Conservation (phyloP, 2,888 invertebrate genomes). For the Megaustenia siamemsis region DNA sequence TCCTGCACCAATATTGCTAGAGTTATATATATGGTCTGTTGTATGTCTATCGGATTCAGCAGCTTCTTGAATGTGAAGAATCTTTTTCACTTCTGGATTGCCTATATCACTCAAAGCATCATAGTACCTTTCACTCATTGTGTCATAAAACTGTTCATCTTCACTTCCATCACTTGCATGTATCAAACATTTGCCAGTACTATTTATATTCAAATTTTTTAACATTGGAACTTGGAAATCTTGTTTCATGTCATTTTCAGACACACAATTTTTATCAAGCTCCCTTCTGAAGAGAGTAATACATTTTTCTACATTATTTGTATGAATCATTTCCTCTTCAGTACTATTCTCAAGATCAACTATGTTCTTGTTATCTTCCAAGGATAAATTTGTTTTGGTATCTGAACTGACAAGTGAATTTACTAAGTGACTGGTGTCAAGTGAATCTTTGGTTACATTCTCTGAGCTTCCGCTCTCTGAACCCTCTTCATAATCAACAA, state of each 20-base stretch:
- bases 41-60: too few relatives aligned
- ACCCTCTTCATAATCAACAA: constrained; percentile 48
- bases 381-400: background rate
- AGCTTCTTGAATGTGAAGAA: background rate
- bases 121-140: constrained; percentile 47
- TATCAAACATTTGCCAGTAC: background rate
- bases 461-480: constrained; percentile 27
- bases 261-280: background rate
- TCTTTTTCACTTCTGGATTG: constrained; percentile 9
- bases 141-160: constrained; percentile 49
- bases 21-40: background rate
- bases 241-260: background rate
- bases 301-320: background rate
- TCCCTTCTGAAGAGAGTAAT: background rate
- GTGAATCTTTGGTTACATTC: constrained; percentile 43
- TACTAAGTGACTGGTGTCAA: constrained; percentile 39
- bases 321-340: background rate
- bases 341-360: background rate
- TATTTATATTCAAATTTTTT: background rate
- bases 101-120: constrained; percentile 44
- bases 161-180: constrained; percentile 29
- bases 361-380: background rate
- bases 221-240: background rate
- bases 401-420: constrained; percentile 24
- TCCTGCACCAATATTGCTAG: background rate